Evolutionary conservation across 2,888 invertebrate genomes (phyloP), one percentile per base, ranked within the genome.

Genomic region (Melinaea menophilus): DNA sequence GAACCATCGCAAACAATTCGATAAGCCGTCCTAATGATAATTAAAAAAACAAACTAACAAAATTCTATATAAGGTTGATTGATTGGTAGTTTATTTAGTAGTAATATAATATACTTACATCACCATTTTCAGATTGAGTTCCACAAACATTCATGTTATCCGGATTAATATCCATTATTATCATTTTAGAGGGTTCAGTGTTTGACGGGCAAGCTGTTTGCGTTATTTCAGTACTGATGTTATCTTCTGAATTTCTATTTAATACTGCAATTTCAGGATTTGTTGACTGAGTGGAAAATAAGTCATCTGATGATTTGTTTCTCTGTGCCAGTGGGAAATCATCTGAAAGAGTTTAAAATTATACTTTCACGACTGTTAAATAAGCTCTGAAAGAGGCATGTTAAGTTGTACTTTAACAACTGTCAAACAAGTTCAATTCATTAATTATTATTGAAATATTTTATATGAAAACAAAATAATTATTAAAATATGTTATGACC

Each of bases 261-360:
- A 61, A 56, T 11, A 41, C 55, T 34, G n/a, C 47, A n/a, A 58
- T 31, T 56, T 48, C 13, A 4, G 56, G 34, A 31, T 63, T 51
- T 0, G 65, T 82, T 59, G 80, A 81, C 73, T 85, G 86, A 54
- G 83, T 86, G 7, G 79, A 75, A 62, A 88, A 86, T 47, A 87
- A 67, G 35, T 88, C 86, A 56, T 84, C 85, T 37, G 87, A 85
- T 0, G 81, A 80, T 68, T 79, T 79, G 12, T 79, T 79, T 59
- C 71, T 73, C 72, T 89, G 88, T 9, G 86, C 88, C 64, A 86
- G 70, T 65, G 82, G 85, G 31, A 88, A 68, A 37, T 85, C 86
- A 79, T 88, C 88, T 88, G 76, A 41, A 86, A 81, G 22, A 22
- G 1, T 22, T 22, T 22, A 1, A 22, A 22, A 22, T 22, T 2